Percentiles rank a stretch among this genome's conserved stretches.
Evolutionary conservation across 2,113 vertebrate species (phyloP).

Genomic region (Gorsachius goisagi): DNA sequence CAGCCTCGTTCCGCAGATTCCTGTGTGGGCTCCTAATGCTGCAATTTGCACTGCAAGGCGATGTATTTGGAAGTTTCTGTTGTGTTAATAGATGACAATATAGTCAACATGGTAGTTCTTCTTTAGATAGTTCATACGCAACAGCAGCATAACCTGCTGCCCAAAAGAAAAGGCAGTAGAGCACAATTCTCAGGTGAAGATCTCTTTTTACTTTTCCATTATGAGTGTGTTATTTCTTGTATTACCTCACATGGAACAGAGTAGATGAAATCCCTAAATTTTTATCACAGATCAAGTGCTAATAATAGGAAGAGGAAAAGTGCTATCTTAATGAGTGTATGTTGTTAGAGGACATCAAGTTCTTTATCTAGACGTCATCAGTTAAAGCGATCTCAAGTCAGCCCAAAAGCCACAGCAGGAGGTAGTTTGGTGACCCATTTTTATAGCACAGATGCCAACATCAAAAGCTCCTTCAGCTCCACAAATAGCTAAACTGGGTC

Average conservation of each 20-base stretch:
- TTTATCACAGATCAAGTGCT: not conserved
- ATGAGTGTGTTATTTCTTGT: not conserved
- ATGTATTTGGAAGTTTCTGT: not conserved
- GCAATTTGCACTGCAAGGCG: not conserved
- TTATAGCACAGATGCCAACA: not conserved
- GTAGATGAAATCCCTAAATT: not conserved
- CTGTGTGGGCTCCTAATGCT: fast-evolving
- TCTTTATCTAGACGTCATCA: not conserved
- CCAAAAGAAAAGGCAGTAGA: not conserved
- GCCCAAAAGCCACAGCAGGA: not conserved
- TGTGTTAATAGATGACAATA: not conserved
- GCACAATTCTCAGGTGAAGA: not conserved
- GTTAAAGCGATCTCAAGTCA: fast-evolving
- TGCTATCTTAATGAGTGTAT: not conserved
- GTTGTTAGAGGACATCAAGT: not conserved
- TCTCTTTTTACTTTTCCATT: not conserved
- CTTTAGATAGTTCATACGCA: not conserved
- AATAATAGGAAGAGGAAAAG: not conserved
- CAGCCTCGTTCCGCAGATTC: not conserved
- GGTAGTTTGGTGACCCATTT: not conserved
- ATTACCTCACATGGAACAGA: not conserved
- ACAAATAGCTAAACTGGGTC: not conserved
- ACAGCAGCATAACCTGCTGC: not conserved
- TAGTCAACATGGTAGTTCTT: not conserved
- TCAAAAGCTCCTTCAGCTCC: not conserved